Evolutionary conservation across 2,797 vertebrate genomes (phyloP).

Genomic region (Parambassis ranga): DNA sequence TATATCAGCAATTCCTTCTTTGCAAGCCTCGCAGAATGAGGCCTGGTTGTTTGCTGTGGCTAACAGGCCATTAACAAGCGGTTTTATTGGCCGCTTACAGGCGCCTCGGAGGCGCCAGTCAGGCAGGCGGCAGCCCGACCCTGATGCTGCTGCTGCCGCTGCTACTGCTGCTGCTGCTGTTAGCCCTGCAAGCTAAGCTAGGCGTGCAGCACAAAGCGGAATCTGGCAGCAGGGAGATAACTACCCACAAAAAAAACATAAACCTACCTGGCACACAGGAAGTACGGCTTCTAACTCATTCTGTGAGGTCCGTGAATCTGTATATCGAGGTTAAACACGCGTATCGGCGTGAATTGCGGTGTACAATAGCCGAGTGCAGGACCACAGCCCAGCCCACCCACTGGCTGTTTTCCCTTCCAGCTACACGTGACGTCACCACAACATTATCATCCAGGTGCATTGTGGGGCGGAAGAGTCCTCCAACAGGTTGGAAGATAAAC

Average conservation of each 20-base stretch:
- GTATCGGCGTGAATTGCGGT: background rate
- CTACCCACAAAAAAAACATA: background rate
- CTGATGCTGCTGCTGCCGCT: too few relatives aligned
- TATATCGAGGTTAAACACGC: background rate
- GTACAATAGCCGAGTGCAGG: background rate
- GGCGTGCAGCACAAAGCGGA: conserved; percentile 39
- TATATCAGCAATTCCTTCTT: background rate
- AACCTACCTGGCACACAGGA: conserved; percentile 59
- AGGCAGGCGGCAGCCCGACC: conserved; percentile 41
- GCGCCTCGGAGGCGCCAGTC: conserved; percentile 66
- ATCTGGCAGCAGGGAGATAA: background rate
- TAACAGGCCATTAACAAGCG: conserved; percentile 37
- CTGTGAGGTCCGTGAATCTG: background rate
- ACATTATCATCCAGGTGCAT: conserved; percentile 70
- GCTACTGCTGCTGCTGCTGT: conserved; percentile 6
- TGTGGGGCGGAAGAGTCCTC: conserved; percentile 71
- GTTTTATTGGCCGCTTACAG: conserved; percentile 38
- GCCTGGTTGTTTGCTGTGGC: conserved; percentile 12
- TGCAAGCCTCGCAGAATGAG: background rate
- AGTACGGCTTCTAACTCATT: conserved; percentile 58
- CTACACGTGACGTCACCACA: conserved; percentile 72
- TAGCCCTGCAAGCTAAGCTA: conserved; percentile 57
- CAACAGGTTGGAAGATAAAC: conserved; percentile 20
- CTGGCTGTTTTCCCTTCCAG: conserved; percentile 37
- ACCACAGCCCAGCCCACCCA: conserved; percentile 57